Evolutionary conservation across 2,888 invertebrate species (phyloP).

Genomic region (Pinctada fucata): DNA sequence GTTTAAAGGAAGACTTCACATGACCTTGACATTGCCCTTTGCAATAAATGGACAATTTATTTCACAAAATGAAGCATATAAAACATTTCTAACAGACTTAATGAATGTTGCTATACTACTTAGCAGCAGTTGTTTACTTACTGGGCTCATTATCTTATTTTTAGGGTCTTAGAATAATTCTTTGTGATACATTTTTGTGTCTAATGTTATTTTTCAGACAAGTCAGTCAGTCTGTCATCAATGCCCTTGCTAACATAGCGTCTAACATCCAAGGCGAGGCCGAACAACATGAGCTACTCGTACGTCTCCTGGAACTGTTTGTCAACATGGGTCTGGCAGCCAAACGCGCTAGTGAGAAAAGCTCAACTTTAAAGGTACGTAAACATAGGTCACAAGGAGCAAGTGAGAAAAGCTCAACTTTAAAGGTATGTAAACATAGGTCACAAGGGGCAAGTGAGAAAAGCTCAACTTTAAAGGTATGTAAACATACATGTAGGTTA

Average conservation of each 20-base stretch:
- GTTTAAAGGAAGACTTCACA: too few species aligned
- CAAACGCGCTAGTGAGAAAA: conserved; percentile 95
- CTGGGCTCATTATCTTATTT: too few species aligned
- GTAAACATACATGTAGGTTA: neutral
- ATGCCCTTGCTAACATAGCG: conserved; percentile 97
- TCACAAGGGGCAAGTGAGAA: conserved; percentile 93
- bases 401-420: conserved; percentile 67
- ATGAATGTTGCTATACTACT: too few species aligned
- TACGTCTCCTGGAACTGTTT: conserved; percentile 94
- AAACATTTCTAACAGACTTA: too few species aligned
- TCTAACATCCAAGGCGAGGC: conserved; percentile 93
- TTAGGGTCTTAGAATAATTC: too few species aligned
- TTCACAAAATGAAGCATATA: too few species aligned
- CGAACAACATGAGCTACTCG: conserved; percentile 86
- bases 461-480: conserved; percentile 83
- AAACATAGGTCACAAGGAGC: neutral
- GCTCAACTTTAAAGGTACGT: conserved; percentile 82
- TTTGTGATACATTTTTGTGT: neutral
- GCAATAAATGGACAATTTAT: too few species aligned
- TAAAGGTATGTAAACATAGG: conserved; percentile 77
- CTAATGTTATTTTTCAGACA: conserved; percentile 78
- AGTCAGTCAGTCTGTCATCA: conserved; percentile 95
- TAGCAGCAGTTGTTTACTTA: too few species aligned
- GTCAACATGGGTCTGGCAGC: conserved; percentile 98
- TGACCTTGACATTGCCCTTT: too few species aligned